phyloP scores from a whole-genome alignment of 2,797 vertebrate genomes.

The Coilia nasus region DNA sequence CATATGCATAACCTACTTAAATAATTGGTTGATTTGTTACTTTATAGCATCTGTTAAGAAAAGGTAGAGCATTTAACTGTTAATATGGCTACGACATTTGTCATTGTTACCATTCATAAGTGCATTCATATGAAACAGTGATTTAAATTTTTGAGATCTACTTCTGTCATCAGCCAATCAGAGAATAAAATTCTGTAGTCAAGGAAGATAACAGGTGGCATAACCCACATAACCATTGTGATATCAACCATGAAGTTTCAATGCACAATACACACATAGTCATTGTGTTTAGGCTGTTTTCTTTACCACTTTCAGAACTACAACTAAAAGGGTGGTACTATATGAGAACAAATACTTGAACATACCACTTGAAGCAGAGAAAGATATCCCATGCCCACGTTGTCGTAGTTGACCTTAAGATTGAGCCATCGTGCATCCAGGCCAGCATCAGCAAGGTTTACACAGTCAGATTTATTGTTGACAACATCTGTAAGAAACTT shows the following conservation, averaged over 20 bases:
- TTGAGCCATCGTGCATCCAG: slow-evolving; percentile 86
- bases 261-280: background rate
- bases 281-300: background rate
- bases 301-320: too few relatives aligned
- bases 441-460: slow-evolving; percentile 62
- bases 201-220: too few relatives aligned
- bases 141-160: too few relatives aligned
- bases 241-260: background rate
- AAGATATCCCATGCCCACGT: slow-evolving; percentile 92
- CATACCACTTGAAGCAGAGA: slow-evolving; percentile 95
- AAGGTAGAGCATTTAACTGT: too few relatives aligned
- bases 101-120: too few relatives aligned
- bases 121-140: too few relatives aligned
- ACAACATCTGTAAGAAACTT: slow-evolving; percentile 59
- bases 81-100: too few relatives aligned
- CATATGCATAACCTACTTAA: too few relatives aligned
- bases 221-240: background rate
- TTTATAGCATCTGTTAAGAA: too few relatives aligned
- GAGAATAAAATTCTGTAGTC: too few relatives aligned
- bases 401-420: slow-evolving; percentile 89
- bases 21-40: too few relatives aligned
- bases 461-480: slow-evolving; percentile 84
- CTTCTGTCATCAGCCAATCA: too few relatives aligned
- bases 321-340: background rate
- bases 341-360: background rate